These are phyloP conservation scores for Ictalurus furcatus DNA, from an alignment of 2,113 vertebrate genomes.

Conservation along the genomic window DNA sequence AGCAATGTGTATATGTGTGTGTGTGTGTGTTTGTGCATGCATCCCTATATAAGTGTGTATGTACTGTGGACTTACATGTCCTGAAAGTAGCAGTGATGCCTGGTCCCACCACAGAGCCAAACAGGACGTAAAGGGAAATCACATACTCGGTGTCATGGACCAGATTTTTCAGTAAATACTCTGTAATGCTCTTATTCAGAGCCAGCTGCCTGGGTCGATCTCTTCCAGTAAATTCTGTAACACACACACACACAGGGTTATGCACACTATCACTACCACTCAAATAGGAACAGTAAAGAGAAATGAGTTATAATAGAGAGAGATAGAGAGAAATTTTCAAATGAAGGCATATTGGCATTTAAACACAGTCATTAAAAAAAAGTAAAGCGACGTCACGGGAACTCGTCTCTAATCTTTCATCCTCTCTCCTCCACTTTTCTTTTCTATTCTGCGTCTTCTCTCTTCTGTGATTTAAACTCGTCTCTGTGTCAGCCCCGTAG, in stretches of 20 bases:
- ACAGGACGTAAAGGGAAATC: constrained; percentile 85
- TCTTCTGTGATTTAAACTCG: constrained; percentile 25
- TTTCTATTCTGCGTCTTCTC: background rate
- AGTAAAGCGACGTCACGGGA: background rate
- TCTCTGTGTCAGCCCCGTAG: background rate
- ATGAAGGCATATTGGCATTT: background rate
- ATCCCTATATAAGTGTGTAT: constrained; percentile 20
- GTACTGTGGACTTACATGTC: constrained; percentile 76
- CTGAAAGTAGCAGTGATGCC: constrained; percentile 81
- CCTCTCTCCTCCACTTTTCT: background rate
- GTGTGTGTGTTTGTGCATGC: background rate
- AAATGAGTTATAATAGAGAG: background rate
- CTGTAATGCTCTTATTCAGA: constrained; percentile 73
- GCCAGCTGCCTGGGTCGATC: constrained; percentile 82
- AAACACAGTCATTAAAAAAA: constrained; percentile 6
- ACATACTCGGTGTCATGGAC: constrained; percentile 83
- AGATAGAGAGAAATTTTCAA: background rate
- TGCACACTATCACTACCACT: background rate
- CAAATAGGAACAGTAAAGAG: background rate
- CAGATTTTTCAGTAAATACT: constrained; percentile 74
- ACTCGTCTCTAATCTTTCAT: constrained; percentile 40
- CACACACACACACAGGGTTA: constrained; percentile 20
- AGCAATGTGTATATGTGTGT: background rate
- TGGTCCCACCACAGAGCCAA: constrained; percentile 78
- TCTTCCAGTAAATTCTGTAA: constrained; percentile 76